A percentile compares a stretch with the other conserved stretches of the same genome.
These are phyloP conservation scores for Saxidomus purpurata DNA, from an alignment of 1,140 invertebrate species.

Conservation along the genomic window DNA sequence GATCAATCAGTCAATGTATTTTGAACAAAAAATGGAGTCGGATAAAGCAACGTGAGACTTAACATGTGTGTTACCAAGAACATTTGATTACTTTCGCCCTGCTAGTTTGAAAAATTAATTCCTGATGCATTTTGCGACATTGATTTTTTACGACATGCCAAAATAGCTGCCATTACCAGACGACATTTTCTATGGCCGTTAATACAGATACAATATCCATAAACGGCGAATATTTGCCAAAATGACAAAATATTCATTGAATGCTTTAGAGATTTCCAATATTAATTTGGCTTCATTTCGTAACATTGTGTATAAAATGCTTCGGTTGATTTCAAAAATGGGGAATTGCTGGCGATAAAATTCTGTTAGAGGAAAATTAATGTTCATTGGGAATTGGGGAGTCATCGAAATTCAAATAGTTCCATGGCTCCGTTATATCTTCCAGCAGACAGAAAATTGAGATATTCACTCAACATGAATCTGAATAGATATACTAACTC, in stretches of 20 bases:
- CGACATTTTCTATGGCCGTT: slow-evolving; percentile 54
- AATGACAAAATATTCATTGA: slow-evolving; percentile 67
- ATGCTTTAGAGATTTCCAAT: slow-evolving; percentile 57
- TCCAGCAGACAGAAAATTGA: not conserved
- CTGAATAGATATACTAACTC: not conserved
- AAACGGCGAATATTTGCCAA: slow-evolving; percentile 55
- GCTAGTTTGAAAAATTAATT: slow-evolving; percentile 45
- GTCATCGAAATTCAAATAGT: slow-evolving; percentile 12
- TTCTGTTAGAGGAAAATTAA: slow-evolving; percentile 43
- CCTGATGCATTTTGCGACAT: slow-evolving; percentile 51
- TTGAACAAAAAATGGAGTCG: not conserved
- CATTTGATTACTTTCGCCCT: slow-evolving; percentile 40
- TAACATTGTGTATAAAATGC: slow-evolving; percentile 64
- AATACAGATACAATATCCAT: slow-evolving; percentile 64
- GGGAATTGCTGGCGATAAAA: slow-evolving; percentile 44
- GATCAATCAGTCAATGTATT: not conserved
- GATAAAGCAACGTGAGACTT: slow-evolving; percentile 28
- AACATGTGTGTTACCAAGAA: slow-evolving; percentile 45
- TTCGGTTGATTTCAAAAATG: slow-evolving; percentile 60
- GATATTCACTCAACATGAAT: not conserved
- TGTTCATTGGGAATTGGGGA: slow-evolving; percentile 40
- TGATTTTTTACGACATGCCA: slow-evolving; percentile 53
- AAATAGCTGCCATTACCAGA: slow-evolving; percentile 34
- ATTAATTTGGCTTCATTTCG: slow-evolving; percentile 65
- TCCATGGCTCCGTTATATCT: not conserved